Base-by-base conservation (phyloP, 1,140 invertebrate species). In the Drosophila takahashii region DNA sequence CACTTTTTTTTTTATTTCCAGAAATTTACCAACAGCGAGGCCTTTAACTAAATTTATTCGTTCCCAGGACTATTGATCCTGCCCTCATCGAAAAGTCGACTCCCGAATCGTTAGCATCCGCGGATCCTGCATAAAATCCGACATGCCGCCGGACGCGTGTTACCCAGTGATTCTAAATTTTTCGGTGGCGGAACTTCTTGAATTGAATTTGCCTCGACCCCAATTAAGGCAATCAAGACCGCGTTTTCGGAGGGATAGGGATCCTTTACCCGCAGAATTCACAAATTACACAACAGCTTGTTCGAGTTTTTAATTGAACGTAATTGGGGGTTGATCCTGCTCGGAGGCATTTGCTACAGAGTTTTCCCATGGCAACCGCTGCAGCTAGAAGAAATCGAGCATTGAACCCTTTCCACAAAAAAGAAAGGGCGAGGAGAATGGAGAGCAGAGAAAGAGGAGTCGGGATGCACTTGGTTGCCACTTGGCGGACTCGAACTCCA, bases 221-320 rank as follows among this genome's bases (percentile, higher is more conserved):
- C 83, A 86, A 86, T 86, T 86, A 79, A 86, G 78, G 59, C 75
- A 77, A 78, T 78, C 75, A 78, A 71, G 37, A 36, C 26, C 26
- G 39, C 10, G 6, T 18, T 13, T 11, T 13, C 3, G n/a, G 34
- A 16, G 16, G 58, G 76, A 81, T 81, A 16, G 16, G 58, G 76
- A 87, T 87, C 78, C 83, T 83, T 52, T 77, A 58, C 84, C 84
- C 85, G 84, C 84, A 89, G 84, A 74, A 65, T 74, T 69, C 6
- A n/a, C 32, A 51, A 59, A 56, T 27, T 53, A 61, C 52, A 36
- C 48, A 70, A 57, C 66, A 62, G 53, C 27, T 34, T 61, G 48
- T 48, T 45, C 75, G 56, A 66, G 37, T 81, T 72, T 79, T 83
- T 75, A 75, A 83, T 83, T 77, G 53, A 80, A 60, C 52, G 70